Evolutionary conservation across 2,888 invertebrate species (phyloP).

Genomic region (Muscina levida): DNA sequence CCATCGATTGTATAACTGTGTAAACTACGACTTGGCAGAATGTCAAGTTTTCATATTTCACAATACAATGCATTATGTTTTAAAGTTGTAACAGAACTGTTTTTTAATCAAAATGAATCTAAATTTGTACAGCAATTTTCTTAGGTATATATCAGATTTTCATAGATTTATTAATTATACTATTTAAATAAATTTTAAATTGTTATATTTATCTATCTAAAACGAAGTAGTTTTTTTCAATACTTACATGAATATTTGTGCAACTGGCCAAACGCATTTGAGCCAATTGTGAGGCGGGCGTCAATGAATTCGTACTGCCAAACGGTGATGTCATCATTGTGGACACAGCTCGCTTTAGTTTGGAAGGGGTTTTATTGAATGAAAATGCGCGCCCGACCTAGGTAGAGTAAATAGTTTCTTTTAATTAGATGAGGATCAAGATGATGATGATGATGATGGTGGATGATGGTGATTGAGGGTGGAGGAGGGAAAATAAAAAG

Average conservation of each 20-base stretch:
- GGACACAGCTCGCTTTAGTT: constrained; percentile 95
- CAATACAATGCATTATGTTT: no score
- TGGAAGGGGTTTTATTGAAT: constrained; percentile 96
- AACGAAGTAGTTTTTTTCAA: no score
- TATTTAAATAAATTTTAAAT: no score
- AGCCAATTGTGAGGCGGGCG: constrained; percentile 90
- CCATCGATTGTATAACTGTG: no score
- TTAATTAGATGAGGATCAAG: constrained; percentile 49
- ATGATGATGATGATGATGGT: constrained; percentile 14
- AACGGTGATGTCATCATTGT: constrained; percentile 96
- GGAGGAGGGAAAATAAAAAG: constrained; percentile 35
- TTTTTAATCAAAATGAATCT: no score
- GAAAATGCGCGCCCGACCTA: constrained; percentile 95
- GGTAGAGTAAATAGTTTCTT: constrained; percentile 53
- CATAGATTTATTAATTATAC: no score
- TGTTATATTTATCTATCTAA: no score
- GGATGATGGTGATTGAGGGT: neutral
- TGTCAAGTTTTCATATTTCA: no score
- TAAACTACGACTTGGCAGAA: no score
- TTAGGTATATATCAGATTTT: no score
- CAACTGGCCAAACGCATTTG: constrained; percentile 93
- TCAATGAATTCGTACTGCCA: constrained; percentile 90
- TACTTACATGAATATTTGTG: constrained; percentile 88
- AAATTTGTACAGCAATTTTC: no score
- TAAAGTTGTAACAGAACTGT: no score